These are phyloP conservation scores for Rissa tridactyla DNA, from an alignment of 2,113 vertebrate species.

Conservation along the genomic window DNA sequence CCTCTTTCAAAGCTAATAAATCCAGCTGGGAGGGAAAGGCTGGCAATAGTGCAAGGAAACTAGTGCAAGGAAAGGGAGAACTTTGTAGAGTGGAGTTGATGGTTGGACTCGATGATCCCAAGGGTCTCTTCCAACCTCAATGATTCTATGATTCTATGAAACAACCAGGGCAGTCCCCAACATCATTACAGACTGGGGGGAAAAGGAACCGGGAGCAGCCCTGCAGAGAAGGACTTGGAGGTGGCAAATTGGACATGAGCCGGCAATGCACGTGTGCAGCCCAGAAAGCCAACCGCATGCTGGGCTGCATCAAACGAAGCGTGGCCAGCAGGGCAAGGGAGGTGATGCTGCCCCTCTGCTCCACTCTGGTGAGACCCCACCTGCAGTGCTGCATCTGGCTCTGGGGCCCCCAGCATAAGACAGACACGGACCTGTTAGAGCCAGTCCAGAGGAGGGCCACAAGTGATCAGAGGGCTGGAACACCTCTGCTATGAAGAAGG, in stretches of 20 bases:
- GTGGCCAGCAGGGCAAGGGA: fast-evolving
- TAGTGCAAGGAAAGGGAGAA: no score
- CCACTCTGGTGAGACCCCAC: no score
- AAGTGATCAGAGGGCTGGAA: background rate
- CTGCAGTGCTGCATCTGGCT: background rate
- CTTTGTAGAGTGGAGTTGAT: no score
- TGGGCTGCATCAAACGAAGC: background rate
- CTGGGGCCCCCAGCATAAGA: background rate
- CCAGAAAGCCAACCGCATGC: background rate
- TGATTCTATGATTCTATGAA: no score
- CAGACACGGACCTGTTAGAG: background rate
- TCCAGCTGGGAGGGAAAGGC: background rate
- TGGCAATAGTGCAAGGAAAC: background rate
- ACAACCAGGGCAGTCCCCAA: background rate
- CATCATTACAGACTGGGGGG: background rate
- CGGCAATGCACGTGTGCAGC: fast-evolving
- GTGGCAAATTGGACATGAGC: no score
- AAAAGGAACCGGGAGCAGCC: background rate
- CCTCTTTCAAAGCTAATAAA: background rate
- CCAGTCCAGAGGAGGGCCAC: background rate
- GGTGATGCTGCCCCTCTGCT: background rate
- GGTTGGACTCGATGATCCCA: no score
- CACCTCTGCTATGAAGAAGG: background rate
- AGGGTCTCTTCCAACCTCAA: no score
- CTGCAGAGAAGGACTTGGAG: background rate